phyloP scores from a whole-genome alignment of 2,113 vertebrate species.

The Sorex fumeus region DNA sequence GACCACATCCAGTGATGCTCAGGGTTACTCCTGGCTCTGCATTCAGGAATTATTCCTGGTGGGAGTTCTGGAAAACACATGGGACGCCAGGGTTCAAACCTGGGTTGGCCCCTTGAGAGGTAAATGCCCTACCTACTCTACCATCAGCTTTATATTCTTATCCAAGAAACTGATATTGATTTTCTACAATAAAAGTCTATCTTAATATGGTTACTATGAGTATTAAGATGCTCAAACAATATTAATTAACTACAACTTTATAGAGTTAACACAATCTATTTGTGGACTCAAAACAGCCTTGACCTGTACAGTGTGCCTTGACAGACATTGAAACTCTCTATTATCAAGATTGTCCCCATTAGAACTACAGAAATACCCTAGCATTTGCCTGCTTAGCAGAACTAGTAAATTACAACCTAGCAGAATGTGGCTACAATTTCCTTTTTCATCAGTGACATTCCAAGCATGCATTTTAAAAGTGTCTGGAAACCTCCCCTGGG shows the following conservation, averaged over 20 bases:
- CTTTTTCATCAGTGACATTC: slow-evolving; percentile 22
- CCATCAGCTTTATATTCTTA: background rate
- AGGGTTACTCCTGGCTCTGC: too few species aligned
- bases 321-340: background rate
- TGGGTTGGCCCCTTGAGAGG: too few species aligned
- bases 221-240: slow-evolving; percentile 30
- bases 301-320: background rate
- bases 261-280: slow-evolving; percentile 19
- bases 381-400: background rate
- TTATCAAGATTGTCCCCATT: background rate
- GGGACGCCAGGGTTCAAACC: background rate
- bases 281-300: background rate
- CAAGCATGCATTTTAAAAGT: background rate
- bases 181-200: background rate
- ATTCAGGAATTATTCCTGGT: too few species aligned
- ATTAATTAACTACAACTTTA: background rate
- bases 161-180: background rate
- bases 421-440: background rate
- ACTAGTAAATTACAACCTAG: background rate
- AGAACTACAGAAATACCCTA: background rate
- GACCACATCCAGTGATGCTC: too few species aligned
- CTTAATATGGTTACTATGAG: background rate
- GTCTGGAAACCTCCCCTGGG: background rate
- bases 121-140: too few species aligned
- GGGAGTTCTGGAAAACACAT: background rate